Conservation (phyloP, 2,797 vertebrate genomes). For the Phoeniculus purpureus region DNA sequence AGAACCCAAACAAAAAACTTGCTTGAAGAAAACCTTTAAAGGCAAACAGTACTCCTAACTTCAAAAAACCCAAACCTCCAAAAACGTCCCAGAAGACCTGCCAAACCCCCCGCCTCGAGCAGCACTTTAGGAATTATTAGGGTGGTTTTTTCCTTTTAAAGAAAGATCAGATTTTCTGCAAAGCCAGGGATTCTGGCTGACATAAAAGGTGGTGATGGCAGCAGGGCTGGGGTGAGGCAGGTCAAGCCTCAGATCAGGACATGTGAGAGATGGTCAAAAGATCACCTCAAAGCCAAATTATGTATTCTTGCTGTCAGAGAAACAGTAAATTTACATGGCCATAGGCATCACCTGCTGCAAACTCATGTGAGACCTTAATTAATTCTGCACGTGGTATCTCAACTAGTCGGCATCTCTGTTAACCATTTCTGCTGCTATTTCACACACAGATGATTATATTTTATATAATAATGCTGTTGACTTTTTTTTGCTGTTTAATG, state of each 20-base stretch:
- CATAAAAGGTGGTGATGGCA: background rate
- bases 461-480: background rate
- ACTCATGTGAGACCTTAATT: background rate
- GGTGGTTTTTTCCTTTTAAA: background rate
- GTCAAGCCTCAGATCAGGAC: background rate
- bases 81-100: no score
- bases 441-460: background rate
- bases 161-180: background rate
- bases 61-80: background rate
- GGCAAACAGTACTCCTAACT: background rate
- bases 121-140: no score
- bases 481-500: background rate
- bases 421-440: background rate
- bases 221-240: rapidly evolving
- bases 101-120: background rate
- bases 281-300: background rate
- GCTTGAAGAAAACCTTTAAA: background rate
- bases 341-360: background rate
- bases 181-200: background rate
- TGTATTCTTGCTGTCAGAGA: background rate
- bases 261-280: background rate
- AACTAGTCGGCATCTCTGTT: background rate
- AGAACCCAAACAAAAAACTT: background rate
- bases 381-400: background rate
- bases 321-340: background rate